Evolutionary conservation across 2,888 invertebrate species (phyloP), one percentile per base, ranked within the genome.

Genomic region (Patella caerulea): DNA sequence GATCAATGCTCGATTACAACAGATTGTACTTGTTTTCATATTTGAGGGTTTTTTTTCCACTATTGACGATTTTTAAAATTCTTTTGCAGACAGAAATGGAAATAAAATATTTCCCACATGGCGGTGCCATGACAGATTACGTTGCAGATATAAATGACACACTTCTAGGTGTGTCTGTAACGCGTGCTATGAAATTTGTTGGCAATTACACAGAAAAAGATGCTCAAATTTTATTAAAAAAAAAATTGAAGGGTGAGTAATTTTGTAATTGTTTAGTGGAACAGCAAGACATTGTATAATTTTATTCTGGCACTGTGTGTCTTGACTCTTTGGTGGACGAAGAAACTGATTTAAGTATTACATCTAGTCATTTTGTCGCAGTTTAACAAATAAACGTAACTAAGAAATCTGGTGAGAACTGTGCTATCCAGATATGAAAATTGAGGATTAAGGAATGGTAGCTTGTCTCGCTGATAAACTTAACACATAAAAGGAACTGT

Each of bases 41-140:
- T n/a, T n/a, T n/a, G n/a, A n/a, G 17, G 5, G 7, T 5, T 72
- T 45, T 29, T 29, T 45, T 45, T 45, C 45, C 34, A 34, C 11
- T 59, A 12, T 72, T 45, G 45, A 45, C 45, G 45, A 45, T 45
- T 45, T 45, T 53, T 24, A 19, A 53, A 55, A 55, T 53, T 53
- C 53, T 70, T 73, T 86, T 86, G 56, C 86, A 90, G 89, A 91
- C 91, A 7, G 90, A 91, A 80, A 90, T 90, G 90, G 90, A 90
- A 76, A 90, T 90, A 0, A 71, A 79, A 0, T 91, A 91, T 81
- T 90, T 86, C 78, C 90, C 90, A 7, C 80, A 85, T 59, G 91
- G 90, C 7, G 91, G 91, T 0, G 86, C 90, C 24, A 90, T 90
- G 71, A 91, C 91, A 0, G 91, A 91, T 81, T 90, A 90, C 79